These are phyloP conservation scores for Orthosia cruda DNA, from an alignment of 2,888 invertebrate genomes.

Conservation along the genomic window DNA sequence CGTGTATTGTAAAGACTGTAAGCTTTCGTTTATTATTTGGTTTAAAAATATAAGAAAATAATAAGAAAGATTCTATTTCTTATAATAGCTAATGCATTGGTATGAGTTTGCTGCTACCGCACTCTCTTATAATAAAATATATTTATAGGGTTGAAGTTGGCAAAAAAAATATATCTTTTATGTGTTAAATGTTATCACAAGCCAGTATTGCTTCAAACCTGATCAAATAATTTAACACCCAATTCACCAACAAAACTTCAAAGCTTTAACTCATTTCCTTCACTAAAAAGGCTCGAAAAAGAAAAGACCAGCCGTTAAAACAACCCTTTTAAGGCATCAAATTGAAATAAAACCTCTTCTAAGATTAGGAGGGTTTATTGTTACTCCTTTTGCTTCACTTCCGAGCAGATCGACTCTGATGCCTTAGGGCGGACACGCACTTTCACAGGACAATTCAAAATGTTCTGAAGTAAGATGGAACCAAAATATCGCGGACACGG, in stretches of 20 bases:
- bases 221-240: constrained; percentile 9
- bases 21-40: background rate
- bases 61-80: no score
- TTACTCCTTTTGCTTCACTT: constrained; percentile 26
- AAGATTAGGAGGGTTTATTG: constrained; percentile 58
- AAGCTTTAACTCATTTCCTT: constrained; percentile 37
- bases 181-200: background rate
- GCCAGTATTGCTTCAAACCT: background rate
- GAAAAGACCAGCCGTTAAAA: constrained; percentile 26
- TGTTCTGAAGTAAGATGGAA: no score
- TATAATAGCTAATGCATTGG: no score
- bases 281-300: background rate
- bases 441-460: no score
- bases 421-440: no score
- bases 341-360: constrained; percentile 44
- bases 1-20: background rate
- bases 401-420: no score
- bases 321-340: constrained; percentile 30
- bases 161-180: no score
- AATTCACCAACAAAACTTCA: background rate
- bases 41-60: no score
- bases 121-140: no score
- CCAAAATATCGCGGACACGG: no score
- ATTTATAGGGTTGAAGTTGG: no score
- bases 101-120: no score